Evolutionary conservation across 2,113 vertebrate genomes (phyloP).

Genomic region (Toxotes jaculatrix): DNA sequence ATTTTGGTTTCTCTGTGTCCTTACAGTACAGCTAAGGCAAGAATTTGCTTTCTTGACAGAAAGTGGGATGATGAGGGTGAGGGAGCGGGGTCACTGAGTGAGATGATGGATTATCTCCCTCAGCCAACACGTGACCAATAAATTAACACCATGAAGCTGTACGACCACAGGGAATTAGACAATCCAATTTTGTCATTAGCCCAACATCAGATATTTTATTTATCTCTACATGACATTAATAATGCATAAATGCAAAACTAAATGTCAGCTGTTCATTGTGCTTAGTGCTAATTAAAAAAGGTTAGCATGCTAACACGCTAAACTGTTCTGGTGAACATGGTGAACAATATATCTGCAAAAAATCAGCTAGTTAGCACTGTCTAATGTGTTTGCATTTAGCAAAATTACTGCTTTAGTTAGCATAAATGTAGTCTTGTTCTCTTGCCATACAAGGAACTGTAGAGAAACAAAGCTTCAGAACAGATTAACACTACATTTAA

Average conservation of each 20-base stretch:
- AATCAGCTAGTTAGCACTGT: no score
- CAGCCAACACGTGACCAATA: constrained; percentile 76
- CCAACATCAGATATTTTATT: not conserved
- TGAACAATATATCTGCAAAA: no score
- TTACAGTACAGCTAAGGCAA: constrained; percentile 65
- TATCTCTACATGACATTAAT: not conserved
- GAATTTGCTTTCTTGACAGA: constrained; percentile 81
- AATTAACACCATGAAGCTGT: constrained; percentile 78
- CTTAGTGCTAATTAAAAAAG: no score
- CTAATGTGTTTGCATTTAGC: not conserved
- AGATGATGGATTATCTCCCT: constrained; percentile 87
- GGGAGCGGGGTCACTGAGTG: constrained; percentile 72
- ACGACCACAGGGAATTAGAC: constrained; percentile 83
- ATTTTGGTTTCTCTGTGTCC: not conserved
- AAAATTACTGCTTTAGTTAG: not conserved
- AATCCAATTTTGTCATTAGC: constrained; percentile 70
- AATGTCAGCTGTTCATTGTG: no score
- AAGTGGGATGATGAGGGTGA: constrained; percentile 38
- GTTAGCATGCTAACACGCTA: no score
- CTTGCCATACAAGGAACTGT: not conserved
- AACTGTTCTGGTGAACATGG: no score
- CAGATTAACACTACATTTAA: no score
- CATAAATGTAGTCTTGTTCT: no score
- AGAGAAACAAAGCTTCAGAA: no score
- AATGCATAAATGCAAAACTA: not conserved